Evolutionary conservation across 2,113 vertebrate genomes (phyloP), one percentile per base, ranked within the genome.

Genomic region (Tympanuchus pallidicinctus): DNA sequence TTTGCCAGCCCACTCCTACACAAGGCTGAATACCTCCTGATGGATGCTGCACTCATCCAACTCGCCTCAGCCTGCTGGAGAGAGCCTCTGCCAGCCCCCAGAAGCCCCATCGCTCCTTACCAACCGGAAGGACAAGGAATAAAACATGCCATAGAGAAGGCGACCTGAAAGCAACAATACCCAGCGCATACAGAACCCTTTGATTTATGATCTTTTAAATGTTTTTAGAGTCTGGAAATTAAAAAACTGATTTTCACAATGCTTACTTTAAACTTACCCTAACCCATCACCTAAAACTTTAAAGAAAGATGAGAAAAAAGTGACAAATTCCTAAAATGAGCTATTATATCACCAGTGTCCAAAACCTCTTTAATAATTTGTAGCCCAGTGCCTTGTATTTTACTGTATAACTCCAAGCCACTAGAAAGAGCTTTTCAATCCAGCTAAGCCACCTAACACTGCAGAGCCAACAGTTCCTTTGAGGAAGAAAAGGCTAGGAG

Each of bases 381-480:
- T 59, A 95, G 80, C 30, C 76, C 94, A 42, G 42, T 90, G 75
- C 36, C 45, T 91, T 32, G 8, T 87, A 54, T 66, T 82, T 95
- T 93, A 96, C 61, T 82, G 82, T 7, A 78, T 67, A 66, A 38
- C 70, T 92, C 48, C 80, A 95, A 97, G 92, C 89, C 95, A 95
- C 86, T 79, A 95, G 63, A 92, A 96, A 95, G 91, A 96, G 96
- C 86, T 92, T 95, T 88, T 94, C 67, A 67, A 93, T 96, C 91
- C 83, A n/a, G 77, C 65, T 83, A 96, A 95, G 75, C 72, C 70
- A 89, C 74, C 81, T 84, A 77, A 94, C 66, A 47, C 86, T 94
- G 36, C 48, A 85, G 6, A 52, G 82, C 14, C 66, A 81, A 42
- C 88, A 95, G 69, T 6, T 64, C 22, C 38, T 80, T 61, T 80